Percentiles rank a stretch among this genome's conserved stretches.
These are phyloP conservation scores for Dryococelus australis DNA, from an alignment of 2,888 invertebrate species.

Conservation along the genomic window DNA sequence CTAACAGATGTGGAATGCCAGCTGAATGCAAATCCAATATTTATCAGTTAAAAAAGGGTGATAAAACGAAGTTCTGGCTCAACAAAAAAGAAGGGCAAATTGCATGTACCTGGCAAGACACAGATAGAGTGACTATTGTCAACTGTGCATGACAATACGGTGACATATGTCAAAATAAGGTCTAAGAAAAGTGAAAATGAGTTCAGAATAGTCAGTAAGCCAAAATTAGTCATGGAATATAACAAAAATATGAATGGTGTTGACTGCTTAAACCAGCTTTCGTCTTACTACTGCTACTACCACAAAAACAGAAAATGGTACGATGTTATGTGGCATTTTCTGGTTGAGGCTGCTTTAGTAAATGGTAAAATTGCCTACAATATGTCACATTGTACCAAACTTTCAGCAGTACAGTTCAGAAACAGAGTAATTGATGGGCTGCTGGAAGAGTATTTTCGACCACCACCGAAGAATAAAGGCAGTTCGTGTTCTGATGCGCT, in stretches of 20 bases:
- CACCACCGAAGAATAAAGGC: background rate
- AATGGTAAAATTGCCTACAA: background rate
- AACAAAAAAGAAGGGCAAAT: no score
- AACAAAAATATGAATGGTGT: background rate
- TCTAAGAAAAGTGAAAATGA: background rate
- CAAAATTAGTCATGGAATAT: background rate
- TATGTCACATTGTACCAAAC: background rate
- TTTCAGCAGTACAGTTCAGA: background rate
- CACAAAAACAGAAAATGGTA: constrained; percentile 1
- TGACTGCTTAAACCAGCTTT: background rate
- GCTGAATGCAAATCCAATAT: background rate
- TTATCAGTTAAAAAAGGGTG: background rate
- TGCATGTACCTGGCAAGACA: no score
- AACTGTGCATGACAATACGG: no score
- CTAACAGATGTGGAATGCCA: no score
- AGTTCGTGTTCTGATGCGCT: no score
- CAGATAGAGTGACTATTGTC: no score
- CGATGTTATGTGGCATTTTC: background rate
- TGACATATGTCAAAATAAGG: background rate
- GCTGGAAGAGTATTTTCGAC: background rate
- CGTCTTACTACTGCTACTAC: background rate
- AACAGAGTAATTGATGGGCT: background rate
- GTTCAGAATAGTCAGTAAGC: background rate
- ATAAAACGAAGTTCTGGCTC: background rate
- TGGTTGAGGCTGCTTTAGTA: background rate